Percentiles rank a stretch among this genome's conserved stretches.
These are phyloP conservation scores for Neosilurus mollespiculum DNA, from an alignment of 2,797 vertebrate genomes.

Conservation along the genomic window DNA sequence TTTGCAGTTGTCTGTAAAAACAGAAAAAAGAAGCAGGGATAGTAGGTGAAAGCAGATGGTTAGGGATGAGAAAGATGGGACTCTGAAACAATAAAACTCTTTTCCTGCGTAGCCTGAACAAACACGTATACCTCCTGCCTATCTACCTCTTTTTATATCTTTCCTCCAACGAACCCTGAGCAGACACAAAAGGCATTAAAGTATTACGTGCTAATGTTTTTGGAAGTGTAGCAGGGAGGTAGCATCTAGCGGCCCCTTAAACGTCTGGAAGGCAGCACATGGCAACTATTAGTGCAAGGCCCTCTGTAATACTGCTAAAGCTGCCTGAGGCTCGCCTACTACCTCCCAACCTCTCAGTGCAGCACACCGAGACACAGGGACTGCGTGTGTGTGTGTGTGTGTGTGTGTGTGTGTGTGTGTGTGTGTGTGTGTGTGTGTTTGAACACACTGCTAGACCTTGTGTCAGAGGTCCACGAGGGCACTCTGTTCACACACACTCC, in stretches of 20 bases:
- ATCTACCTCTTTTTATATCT: constrained; percentile 73
- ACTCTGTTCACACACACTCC: constrained; percentile 74
- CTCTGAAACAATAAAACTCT: constrained; percentile 43
- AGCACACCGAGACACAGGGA: constrained; percentile 28
- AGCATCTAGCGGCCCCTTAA: constrained; percentile 63
- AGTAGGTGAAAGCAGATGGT: constrained; percentile 31
- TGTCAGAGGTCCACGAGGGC: constrained; percentile 78
- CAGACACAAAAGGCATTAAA: constrained; percentile 75
- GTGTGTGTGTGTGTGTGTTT: constrained; percentile 49
- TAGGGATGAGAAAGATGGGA: constrained; percentile 38
- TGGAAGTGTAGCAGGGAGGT: constrained; percentile 73
- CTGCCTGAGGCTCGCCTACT: constrained; percentile 72
- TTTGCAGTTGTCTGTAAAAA: constrained; percentile 33
- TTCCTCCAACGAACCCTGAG: constrained; percentile 66
- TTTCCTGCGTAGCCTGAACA: constrained; percentile 47
- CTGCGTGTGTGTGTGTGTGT: constrained; percentile 29
- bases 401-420: constrained; percentile 1
- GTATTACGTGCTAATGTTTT: constrained; percentile 82
- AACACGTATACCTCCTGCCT: constrained; percentile 54
- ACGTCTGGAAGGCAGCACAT: constrained; percentile 77
- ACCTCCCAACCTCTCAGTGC: constrained; percentile 74
- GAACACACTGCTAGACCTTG: constrained; percentile 51
- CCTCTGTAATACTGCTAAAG: constrained; percentile 76
- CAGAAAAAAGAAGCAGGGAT: background rate
- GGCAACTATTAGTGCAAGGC: constrained; percentile 81